Conservation (phyloP, 2,113 vertebrate species). For the Nothoprocta perdicaria region DNA sequence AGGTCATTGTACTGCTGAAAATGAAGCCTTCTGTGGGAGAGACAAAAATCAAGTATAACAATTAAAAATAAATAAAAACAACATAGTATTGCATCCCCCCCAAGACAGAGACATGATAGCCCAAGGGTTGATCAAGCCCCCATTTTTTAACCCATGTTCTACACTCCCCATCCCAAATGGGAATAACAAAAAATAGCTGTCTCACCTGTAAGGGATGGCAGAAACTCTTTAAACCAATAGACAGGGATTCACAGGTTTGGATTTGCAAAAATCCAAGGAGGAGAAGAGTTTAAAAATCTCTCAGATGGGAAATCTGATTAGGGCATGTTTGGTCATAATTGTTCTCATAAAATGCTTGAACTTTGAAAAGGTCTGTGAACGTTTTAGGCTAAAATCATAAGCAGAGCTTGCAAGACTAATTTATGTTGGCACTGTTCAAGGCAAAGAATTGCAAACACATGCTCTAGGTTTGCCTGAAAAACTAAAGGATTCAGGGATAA, state of each 20-base stretch:
- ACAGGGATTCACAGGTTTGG: not conserved
- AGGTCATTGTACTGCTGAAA: not conserved
- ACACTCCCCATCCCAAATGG: not conserved
- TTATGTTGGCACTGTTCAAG: not conserved
- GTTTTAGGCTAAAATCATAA: not conserved
- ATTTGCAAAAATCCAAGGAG: not conserved
- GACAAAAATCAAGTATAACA: not conserved
- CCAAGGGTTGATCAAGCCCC: not conserved
- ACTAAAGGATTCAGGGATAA: slow-evolving; percentile 9
- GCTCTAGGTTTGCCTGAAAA: slow-evolving; percentile 6
- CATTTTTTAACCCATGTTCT: not conserved
- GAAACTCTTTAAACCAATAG: not conserved
- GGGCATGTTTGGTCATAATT: not conserved
- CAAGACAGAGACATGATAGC: not conserved
- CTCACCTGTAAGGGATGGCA: not conserved
- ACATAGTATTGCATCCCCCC: too few relatives aligned
- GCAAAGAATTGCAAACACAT: slow-evolving; percentile 46
- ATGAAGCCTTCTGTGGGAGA: not conserved
- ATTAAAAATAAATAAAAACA: not conserved
- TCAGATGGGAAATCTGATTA: not conserved
- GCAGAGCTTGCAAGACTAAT: slow-evolving; percentile 6
- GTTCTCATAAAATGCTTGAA: not conserved
- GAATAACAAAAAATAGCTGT: not conserved
- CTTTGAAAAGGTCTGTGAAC: not conserved
- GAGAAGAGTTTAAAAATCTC: not conserved